A percentile compares a stretch with the other conserved stretches of the same genome.
phyloP scores from a whole-genome alignment of 2,113 vertebrate species.

The Notarius lentiginosus region DNA sequence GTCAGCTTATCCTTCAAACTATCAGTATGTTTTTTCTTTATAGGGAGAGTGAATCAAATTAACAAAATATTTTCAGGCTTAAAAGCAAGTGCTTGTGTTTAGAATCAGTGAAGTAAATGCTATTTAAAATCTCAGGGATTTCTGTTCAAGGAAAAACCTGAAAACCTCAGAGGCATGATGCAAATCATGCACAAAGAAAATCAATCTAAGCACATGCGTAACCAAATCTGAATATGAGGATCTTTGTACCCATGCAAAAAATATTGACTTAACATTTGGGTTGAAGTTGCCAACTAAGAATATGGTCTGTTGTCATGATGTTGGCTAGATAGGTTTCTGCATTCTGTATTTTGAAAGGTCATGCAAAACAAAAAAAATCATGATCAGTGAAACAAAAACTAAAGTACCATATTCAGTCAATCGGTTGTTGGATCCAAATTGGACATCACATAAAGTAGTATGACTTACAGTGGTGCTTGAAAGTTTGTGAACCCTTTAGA shows the following conservation, averaged over 20 bases:
- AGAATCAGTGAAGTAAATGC: not conserved
- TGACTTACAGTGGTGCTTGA: too few species aligned
- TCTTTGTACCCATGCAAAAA: not conserved
- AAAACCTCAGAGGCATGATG: not conserved
- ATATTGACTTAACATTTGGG: not conserved
- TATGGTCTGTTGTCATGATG: not conserved
- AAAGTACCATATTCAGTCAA: not conserved
- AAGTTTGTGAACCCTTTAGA: too few species aligned
- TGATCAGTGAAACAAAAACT: not conserved
- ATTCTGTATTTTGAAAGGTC: not conserved
- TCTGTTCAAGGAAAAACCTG: not conserved
- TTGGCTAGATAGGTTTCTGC: not conserved
- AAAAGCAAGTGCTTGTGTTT: not conserved
- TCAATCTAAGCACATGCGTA: not conserved
- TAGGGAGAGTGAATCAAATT: not conserved
- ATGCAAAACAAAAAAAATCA: not conserved
- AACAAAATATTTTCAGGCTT: not conserved
- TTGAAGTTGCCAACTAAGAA: not conserved
- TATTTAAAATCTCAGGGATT: not conserved
- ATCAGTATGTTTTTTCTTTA: not conserved
- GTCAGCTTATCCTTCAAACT: not conserved
- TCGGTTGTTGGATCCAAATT: not conserved
- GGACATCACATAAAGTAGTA: not conserved
- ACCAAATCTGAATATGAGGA: not conserved
- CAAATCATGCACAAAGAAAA: not conserved